Conservation (phyloP, 2,797 vertebrate species). For the Crocodylus rhombifer region DNA sequence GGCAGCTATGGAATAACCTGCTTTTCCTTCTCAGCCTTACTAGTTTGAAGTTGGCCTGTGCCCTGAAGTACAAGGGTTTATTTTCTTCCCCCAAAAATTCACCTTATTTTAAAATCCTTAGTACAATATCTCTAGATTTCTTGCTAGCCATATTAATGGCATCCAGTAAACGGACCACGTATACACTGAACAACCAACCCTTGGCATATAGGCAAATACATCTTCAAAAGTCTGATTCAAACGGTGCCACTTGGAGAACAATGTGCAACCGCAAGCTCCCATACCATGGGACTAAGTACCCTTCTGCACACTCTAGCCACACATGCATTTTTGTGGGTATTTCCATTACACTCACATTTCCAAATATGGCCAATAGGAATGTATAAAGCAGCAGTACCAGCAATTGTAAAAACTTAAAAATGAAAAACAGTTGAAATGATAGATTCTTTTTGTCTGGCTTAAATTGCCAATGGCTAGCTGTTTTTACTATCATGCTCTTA, state of each 20-base stretch:
- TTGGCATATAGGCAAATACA: fast-evolving
- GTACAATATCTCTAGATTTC: background rate
- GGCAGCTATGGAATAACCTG: background rate
- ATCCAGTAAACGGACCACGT: background rate
- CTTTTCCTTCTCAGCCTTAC: background rate
- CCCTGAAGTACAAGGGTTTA: background rate
- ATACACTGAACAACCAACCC: background rate
- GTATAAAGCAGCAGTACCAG: background rate
- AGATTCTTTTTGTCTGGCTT: background rate
- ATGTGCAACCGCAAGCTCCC: background rate
- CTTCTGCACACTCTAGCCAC: background rate
- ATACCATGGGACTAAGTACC: too few relatives aligned
- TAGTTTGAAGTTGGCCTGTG: background rate
- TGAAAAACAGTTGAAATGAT: background rate
- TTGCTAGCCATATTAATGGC: fast-evolving
- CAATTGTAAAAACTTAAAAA: background rate
- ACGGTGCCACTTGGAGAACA: background rate
- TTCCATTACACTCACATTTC: background rate
- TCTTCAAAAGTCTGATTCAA: background rate
- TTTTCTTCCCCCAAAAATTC: background rate
- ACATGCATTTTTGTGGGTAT: background rate
- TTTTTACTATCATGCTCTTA: background rate
- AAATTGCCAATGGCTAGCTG: background rate
- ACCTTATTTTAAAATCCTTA: constrained; percentile 30
- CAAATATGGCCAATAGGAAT: background rate